A percentile compares a stretch with the other conserved stretches of the same genome.
phyloP scores from a whole-genome alignment of 2,797 vertebrate genomes.

The Brachymystax lenok region DNA sequence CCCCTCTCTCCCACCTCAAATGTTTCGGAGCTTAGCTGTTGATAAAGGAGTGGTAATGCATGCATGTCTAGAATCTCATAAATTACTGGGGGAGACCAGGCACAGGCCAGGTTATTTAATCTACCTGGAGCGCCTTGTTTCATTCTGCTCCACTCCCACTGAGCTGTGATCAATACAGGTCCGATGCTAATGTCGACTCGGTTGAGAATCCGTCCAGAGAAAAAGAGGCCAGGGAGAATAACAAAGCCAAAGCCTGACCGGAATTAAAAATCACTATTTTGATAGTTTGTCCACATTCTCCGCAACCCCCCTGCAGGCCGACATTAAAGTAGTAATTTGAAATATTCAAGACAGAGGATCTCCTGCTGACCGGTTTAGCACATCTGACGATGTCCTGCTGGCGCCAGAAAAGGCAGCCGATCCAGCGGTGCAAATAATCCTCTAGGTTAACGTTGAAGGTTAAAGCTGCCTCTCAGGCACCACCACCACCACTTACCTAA shows the following conservation, averaged over 20 bases:
- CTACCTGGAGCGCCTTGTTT: conserved; percentile 50
- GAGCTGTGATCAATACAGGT: conserved; percentile 66
- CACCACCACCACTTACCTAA: no score
- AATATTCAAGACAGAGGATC: no score
- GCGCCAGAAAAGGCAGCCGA: no score
- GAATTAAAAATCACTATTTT: conserved; percentile 61
- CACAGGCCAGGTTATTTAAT: conserved; percentile 70
- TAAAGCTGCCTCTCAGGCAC: no score
- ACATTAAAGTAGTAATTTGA: no score
- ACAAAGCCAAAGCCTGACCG: conserved; percentile 57
- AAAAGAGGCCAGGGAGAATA: conserved; percentile 24
- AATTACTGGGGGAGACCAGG: conserved; percentile 39
- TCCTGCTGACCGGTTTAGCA: no score
- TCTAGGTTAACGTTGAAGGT: no score
- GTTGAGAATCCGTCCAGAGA: conserved; percentile 48
- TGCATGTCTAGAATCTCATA: conserved; percentile 17
- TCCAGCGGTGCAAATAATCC: no score
- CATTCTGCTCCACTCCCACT: conserved; percentile 36
- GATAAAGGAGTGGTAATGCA: conserved; percentile 39
- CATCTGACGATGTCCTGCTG: no score
- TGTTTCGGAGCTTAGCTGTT: conserved; percentile 14
- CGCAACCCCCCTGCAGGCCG: no score
- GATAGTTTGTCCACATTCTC: conserved; percentile 32
- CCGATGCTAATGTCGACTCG: conserved; percentile 53
- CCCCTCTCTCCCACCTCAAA: background rate